Evolutionary conservation across 1,140 invertebrate genomes (phyloP), one percentile per base, ranked within the genome.

Genomic region (Batillaria attramentaria): DNA sequence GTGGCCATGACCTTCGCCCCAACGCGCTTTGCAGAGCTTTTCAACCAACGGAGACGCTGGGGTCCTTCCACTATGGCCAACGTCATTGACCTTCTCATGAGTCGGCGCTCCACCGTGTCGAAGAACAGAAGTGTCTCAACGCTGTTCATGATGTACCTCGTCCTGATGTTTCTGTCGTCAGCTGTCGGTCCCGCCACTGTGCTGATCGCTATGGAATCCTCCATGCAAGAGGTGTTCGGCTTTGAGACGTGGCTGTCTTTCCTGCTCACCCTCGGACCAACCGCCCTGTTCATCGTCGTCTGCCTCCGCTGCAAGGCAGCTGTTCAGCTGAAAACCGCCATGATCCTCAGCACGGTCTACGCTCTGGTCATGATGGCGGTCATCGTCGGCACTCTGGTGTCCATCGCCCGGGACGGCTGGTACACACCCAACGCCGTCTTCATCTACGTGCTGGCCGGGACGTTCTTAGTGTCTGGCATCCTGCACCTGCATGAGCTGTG

Each of bases 191-290:
- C 93, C 1, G 93, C 93, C 39, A 97, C 96, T 60, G 97, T 97
- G 91, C 96, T 97, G 89, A 95, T 97, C 93, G 98, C 97, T 95
- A 96, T 98, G 93, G 96, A 97, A 89, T 95, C 96, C 78, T 95
- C 96, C 37, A 95, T 96, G 82, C 96, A 97, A 87, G 93, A 95
- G 87, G 96, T 97, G 81, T 83, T 84, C 33, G 60, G 69, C 4
- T 37, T 81, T 2, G 42, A 81, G 20, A 68, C 84, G 1, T 86
- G 84, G 81, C 50, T 84, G 24, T 80, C 84, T 16, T 86, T 87
- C 20, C 88, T 91, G 16, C n/a, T 87, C 2, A 78, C 82, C 8
- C 79, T 85, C 41, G 75, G 65, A 8, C 91, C 91, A n/a, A 87
- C 91, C 35, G 75, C 86, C 35, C 1, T 84, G 1, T 91, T 90